These are phyloP conservation scores for Agriotes lineatus DNA, from an alignment of 2,888 invertebrate species.

Conservation along the genomic window DNA sequence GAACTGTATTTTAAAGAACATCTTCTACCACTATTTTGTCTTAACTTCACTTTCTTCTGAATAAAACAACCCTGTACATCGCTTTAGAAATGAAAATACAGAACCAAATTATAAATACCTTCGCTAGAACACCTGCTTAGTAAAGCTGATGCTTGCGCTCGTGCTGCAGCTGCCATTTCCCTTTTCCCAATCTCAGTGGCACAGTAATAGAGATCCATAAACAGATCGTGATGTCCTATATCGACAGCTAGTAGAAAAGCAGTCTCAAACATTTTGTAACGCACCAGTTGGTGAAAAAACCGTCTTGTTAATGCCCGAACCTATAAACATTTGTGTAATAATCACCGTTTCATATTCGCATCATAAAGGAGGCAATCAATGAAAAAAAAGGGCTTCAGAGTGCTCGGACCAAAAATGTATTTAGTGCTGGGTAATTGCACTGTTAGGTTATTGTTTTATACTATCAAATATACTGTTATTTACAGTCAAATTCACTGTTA, in stretches of 20 bases:
- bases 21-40: too few species aligned
- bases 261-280: constrained; percentile 81
- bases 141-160: constrained; percentile 73
- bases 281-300: constrained; percentile 88
- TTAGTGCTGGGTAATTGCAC: too few species aligned
- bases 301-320: constrained; percentile 86
- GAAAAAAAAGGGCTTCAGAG: too few species aligned
- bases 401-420: too few species aligned
- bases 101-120: constrained; percentile 54
- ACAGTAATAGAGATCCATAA: constrained; percentile 84
- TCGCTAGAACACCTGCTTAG: constrained; percentile 64
- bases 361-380: too few species aligned
- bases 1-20: too few species aligned
- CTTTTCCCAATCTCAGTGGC: constrained; percentile 74
- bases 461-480: too few species aligned
- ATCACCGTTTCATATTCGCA: background rate
- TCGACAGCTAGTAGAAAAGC: constrained; percentile 89
- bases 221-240: constrained; percentile 87
- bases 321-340: constrained; percentile 60
- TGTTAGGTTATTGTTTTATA: too few species aligned
- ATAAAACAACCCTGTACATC: too few species aligned
- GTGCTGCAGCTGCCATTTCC: constrained; percentile 78
- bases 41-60: too few species aligned
- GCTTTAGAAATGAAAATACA: too few species aligned
- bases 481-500: too few species aligned